phyloP scores from a whole-genome alignment of 2,113 vertebrate genomes.

The Cyanoderma ruficeps region DNA sequence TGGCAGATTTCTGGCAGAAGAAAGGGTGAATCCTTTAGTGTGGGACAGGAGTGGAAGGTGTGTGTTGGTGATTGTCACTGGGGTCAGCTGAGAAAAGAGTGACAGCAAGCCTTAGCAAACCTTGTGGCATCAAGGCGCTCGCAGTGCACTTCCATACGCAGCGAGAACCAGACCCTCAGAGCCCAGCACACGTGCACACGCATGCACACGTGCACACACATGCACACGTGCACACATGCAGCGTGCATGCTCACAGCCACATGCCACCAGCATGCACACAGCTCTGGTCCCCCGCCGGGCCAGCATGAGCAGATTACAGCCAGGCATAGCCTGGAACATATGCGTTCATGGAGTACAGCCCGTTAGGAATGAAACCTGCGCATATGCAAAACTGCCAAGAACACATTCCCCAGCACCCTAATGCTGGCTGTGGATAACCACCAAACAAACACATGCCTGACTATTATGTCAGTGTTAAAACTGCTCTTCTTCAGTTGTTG shows the following conservation, averaged over 20 bases:
- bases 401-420: background rate
- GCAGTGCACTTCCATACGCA: rapidly evolving
- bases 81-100: background rate
- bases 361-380: background rate
- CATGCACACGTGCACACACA: rapidly evolving
- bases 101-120: background rate
- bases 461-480: conserved; percentile 63
- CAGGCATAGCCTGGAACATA: background rate
- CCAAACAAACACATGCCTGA: background rate
- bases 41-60: background rate
- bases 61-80: background rate
- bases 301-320: background rate
- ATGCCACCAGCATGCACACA: background rate
- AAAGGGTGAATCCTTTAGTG: background rate
- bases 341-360: background rate
- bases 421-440: background rate
- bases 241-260: background rate
- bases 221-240: too few species aligned
- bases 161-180: rapidly evolving
- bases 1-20: background rate
- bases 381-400: background rate
- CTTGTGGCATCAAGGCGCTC: rapidly evolving
- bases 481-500: conserved; percentile 54
- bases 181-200: rapidly evolving
- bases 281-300: background rate